Evolutionary conservation across 2,113 vertebrate genomes (phyloP).

Genomic region (Morone saxatilis): DNA sequence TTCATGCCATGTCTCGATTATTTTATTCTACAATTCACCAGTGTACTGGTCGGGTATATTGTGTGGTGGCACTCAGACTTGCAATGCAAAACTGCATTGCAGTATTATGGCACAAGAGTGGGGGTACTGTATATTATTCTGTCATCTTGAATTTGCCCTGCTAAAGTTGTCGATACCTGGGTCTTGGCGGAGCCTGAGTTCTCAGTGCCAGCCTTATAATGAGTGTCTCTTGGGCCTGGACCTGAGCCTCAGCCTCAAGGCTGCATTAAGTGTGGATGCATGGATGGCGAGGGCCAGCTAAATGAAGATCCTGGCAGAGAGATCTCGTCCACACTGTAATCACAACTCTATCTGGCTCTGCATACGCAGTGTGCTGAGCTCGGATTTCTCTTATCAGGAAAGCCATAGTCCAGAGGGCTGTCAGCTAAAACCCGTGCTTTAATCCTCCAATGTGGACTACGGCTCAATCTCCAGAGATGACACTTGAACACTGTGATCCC

Average conservation of each 20-base stretch:
- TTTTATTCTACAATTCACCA: background rate
- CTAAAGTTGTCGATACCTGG: slow-evolving; percentile 45
- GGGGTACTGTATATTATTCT: slow-evolving; percentile 35
- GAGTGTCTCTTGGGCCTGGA: slow-evolving; percentile 58
- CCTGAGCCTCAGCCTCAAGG: slow-evolving; percentile 20
- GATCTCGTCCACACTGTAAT: slow-evolving; percentile 61
- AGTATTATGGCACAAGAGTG: background rate
- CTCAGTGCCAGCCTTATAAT: slow-evolving; percentile 57
- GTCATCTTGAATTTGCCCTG: slow-evolving; percentile 51
- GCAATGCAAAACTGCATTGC: slow-evolving; percentile 19
- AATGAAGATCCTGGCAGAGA: slow-evolving; percentile 62
- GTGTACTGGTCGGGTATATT: background rate
- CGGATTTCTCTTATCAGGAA: slow-evolving; percentile 72
- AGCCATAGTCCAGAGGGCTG: slow-evolving; percentile 53
- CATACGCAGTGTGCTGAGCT: slow-evolving; percentile 60
- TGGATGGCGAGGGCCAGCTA: slow-evolving; percentile 40
- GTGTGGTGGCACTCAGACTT: background rate
- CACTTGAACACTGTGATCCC: slow-evolving; percentile 38
- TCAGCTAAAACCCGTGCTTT: slow-evolving; percentile 54
- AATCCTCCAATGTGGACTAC: slow-evolving; percentile 53
- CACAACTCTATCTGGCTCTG: slow-evolving; percentile 66
- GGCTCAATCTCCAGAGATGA: slow-evolving; percentile 56
- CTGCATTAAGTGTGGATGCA: slow-evolving; percentile 33
- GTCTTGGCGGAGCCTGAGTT: slow-evolving; percentile 9
- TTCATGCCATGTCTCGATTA: background rate